A percentile compares a stretch with the other conserved stretches of the same genome.
phyloP scores from a whole-genome alignment of 1,140 invertebrate genomes.

The Aphidius gifuensis region DNA sequence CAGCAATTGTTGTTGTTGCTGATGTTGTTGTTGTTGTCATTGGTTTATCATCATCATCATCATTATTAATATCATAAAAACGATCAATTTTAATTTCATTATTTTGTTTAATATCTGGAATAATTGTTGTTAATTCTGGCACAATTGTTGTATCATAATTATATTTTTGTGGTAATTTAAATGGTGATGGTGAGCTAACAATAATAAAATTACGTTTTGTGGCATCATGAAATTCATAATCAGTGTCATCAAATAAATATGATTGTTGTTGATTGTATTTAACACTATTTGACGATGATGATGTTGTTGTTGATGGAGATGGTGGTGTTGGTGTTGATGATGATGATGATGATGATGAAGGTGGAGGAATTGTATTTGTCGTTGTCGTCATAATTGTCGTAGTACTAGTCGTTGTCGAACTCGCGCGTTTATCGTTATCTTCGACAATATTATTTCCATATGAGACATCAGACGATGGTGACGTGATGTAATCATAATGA shows the following conservation, averaged over 20 bases:
- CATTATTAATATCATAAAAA: neutral
- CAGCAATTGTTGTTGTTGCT: neutral
- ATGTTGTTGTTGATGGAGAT: neutral
- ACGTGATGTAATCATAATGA: slow-evolving; percentile 27
- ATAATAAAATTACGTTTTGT: slow-evolving; percentile 20
- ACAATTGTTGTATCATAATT: slow-evolving; percentile 12
- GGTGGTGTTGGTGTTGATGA: no score
- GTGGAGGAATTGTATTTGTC: neutral
- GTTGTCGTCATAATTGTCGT: slow-evolving; percentile 6
- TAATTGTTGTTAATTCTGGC: neutral
- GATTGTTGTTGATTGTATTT: neutral
- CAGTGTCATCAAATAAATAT: slow-evolving; percentile 8
- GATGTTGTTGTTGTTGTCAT: neutral
- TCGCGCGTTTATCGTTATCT: neutral
- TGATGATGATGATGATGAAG: no score
- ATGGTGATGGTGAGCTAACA: slow-evolving; percentile 23
- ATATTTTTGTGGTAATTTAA: slow-evolving; percentile 19
- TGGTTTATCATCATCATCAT: neutral
- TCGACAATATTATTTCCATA: slow-evolving; percentile 12
- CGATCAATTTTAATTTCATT: neutral
- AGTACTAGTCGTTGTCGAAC: slow-evolving; percentile 13
- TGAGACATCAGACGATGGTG: slow-evolving; percentile 23
- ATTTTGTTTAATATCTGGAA: neutral
- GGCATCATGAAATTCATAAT: slow-evolving; percentile 16
- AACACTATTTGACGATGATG: no score